phyloP scores from a whole-genome alignment of 1,140 invertebrate species.

The Drosophila nasuta region DNA sequence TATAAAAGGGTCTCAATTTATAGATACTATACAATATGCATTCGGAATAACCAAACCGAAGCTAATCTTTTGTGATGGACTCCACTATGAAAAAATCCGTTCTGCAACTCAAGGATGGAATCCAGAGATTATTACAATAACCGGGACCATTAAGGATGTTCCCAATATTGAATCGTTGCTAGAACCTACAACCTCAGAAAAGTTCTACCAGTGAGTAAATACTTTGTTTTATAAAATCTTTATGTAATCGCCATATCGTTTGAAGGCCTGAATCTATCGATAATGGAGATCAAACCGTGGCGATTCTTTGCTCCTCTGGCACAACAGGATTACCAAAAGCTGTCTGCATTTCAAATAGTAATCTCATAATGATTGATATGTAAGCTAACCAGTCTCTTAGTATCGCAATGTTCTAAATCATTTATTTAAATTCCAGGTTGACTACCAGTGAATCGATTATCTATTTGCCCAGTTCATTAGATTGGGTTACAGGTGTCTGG shows the following conservation, averaged over 20 bases:
- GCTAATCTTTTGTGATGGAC: conserved; percentile 73
- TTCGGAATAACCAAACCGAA: conserved; percentile 65
- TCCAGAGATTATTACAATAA: conserved; percentile 66
- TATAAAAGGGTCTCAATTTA: background rate
- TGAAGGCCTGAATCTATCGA: conserved; percentile 62
- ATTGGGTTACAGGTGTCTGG: conserved; percentile 77
- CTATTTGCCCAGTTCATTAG: conserved; percentile 64
- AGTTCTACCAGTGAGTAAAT: too few relatives aligned
- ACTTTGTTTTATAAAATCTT: too few relatives aligned
- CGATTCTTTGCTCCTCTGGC: conserved; percentile 88
- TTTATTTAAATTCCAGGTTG: conserved; percentile 30
- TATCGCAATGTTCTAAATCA: background rate
- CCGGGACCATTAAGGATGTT: conserved; percentile 54
- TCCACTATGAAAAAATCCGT: conserved; percentile 63
- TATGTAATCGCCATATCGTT: too few relatives aligned
- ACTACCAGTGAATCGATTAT: conserved; percentile 61
- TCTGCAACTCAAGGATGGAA: conserved; percentile 54
- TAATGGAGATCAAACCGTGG: conserved; percentile 67
- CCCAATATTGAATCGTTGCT: conserved; percentile 63
- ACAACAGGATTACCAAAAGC: conserved; percentile 93
- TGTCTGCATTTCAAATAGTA: conserved; percentile 89
- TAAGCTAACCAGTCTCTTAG: conserved; percentile 11
- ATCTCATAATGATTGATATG: conserved; percentile 61
- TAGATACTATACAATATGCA: conserved; percentile 60
- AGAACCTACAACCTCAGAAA: conserved; percentile 57